Evolutionary conservation across 2,888 invertebrate genomes (phyloP).

Genomic region (Rhogogaster chlorosoma): DNA sequence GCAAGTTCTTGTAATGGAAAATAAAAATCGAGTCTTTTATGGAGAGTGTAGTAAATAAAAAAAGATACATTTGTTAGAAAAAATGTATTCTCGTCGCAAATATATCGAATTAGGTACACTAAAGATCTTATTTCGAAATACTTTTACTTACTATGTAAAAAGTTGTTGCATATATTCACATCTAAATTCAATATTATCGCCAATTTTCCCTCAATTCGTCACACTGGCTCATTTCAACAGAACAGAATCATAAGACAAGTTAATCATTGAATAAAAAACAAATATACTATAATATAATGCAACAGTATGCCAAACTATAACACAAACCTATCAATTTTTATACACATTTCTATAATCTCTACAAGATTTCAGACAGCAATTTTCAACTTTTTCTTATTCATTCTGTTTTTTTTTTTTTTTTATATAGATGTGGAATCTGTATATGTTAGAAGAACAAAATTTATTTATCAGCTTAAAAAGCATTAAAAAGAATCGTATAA

Average conservation of each 20-base stretch:
- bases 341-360: background rate
- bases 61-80: slow-evolving; percentile 4
- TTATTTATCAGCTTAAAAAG: background rate
- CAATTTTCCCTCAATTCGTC: slow-evolving; percentile 34
- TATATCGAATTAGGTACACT: slow-evolving; percentile 11
- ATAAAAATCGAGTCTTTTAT: background rate
- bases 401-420: background rate
- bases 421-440: background rate
- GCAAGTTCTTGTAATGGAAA: background rate
- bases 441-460: background rate
- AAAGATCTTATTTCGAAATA: slow-evolving; percentile 24
- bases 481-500: background rate
- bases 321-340: background rate
- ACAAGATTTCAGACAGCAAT: background rate
- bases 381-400: background rate
- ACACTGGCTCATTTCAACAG: background rate
- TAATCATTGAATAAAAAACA: background rate
- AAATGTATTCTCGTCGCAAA: slow-evolving; percentile 29
- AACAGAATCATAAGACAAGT: background rate
- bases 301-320: background rate
- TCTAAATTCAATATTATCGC: slow-evolving; percentile 35
- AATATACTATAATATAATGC: background rate
- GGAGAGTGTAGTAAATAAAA: background rate
- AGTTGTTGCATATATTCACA: slow-evolving; percentile 18
- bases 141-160: background rate